A percentile compares a stretch with the other conserved stretches of the same genome.
Evolutionary conservation across 2,113 vertebrate genomes (phyloP).

Genomic region (Isichthys henryi): DNA sequence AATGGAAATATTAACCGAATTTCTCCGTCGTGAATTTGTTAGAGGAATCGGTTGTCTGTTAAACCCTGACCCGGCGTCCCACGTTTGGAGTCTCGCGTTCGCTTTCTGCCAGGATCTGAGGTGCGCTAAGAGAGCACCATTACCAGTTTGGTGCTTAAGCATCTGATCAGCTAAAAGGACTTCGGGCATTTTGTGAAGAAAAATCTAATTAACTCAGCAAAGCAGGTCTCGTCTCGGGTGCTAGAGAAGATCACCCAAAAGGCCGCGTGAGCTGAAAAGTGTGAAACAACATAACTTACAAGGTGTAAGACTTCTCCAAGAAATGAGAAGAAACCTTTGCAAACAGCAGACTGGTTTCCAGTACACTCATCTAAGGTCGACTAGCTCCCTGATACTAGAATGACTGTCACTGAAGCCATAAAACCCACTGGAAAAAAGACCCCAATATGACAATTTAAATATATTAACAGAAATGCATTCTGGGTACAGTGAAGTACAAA

Average conservation of each 20-base stretch:
- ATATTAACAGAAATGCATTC: background rate
- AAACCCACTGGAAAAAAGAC: background rate
- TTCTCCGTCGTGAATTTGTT: background rate
- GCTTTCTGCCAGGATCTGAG: background rate
- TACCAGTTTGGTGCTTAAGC: background rate
- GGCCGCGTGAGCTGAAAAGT: background rate
- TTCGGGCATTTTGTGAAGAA: background rate
- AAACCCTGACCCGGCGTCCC: background rate
- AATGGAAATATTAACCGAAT: conserved; percentile 9
- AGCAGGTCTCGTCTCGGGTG: background rate
- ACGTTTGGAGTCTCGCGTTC: background rate
- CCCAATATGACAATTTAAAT: background rate
- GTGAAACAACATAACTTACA: background rate
- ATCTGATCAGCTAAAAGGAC: background rate
- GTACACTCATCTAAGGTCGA: background rate
- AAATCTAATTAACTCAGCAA: background rate
- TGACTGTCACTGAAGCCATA: background rate
- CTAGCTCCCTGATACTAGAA: background rate
- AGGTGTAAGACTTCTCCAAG: background rate
- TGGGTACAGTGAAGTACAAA: background rate
- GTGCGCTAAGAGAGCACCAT: background rate
- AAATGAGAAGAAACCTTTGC: background rate
- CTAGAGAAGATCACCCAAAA: background rate
- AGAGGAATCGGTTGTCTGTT: background rate
- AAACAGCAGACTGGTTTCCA: background rate